Base-by-base conservation (phyloP, 2,113 vertebrate species). In the Microtus richardsoni region DNA sequence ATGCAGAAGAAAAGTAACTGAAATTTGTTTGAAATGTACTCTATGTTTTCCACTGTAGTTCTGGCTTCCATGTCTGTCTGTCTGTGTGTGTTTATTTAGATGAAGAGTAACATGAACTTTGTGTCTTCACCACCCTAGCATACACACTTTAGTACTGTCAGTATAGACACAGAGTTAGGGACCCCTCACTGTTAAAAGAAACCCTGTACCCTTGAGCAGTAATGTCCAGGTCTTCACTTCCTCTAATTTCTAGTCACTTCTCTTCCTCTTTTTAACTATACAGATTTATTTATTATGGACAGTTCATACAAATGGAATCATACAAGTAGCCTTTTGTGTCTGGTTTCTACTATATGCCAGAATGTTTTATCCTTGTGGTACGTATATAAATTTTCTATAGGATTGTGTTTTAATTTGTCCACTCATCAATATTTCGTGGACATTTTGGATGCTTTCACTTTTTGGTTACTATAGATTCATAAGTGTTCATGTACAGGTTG, bases 271-370 rank as follows among this genome's bases (percentile, higher is more conserved):
- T 87, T 7, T 93, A 14, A 86, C 26, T 89, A 36, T 39, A 30
- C 28, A 77, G 68, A 24, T 47, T 90, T 49, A 8, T 16, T 73
- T 92, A 78, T 68, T 93, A 49, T 47, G 9, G 26, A 77, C n/a
- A 77, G 80, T 88, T 95, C 10, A 28, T 79, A 77, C 85, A 66
- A 94, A 49, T 79, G 75, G 12, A 94, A 7, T 92, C 60, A 36
- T 44, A 74, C 39, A 62, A 83, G 7, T 62, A 19, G 36, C 30
- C 24, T 58, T 85, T 58, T 88, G 3, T 92, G 12, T 82, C 44
- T 94, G n/a, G 5, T 30, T 73, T 92, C 39, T 91, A 80, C 83
- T 28, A 86, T 14, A 66, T 36, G 30, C 44, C 17, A 83, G 60
- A 47, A 52, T 60, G 26, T 71, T 94, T 86, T 54, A 66, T 87